A percentile compares a stretch with the other conserved stretches of the same genome.
Evolutionary conservation across 2,113 vertebrate species (phyloP).

Genomic region (Hemiprocne comata): DNA sequence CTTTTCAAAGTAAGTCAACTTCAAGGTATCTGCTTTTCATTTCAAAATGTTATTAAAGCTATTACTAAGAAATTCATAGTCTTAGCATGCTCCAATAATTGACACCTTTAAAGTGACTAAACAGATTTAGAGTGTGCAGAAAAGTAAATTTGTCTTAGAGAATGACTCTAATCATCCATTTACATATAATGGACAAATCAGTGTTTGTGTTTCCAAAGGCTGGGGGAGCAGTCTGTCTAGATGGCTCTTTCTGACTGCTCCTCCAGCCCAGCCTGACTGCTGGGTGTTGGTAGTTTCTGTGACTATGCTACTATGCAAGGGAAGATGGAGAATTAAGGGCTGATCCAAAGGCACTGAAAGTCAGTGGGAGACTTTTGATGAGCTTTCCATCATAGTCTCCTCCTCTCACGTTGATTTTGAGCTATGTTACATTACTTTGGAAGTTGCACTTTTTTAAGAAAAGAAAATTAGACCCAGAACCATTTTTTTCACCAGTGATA

Average conservation of each 20-base stretch:
- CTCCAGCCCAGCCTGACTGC: neutral
- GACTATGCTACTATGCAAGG: neutral
- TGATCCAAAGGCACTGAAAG: conserved; percentile 11
- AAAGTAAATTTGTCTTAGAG: conserved; percentile 97
- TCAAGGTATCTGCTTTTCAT: conserved; percentile 99
- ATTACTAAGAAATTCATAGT: conserved; percentile 95
- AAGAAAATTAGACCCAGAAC: conserved; percentile 60
- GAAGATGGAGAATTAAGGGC: conserved; percentile 6
- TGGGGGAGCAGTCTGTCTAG: neutral
- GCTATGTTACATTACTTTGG: conserved; percentile 25
- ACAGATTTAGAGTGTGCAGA: conserved; percentile 97
- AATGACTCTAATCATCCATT: conserved; percentile 95
- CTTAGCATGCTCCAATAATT: conserved; percentile 94
- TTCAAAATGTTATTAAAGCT: conserved; percentile 99
- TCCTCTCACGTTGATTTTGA: conserved; percentile 11
- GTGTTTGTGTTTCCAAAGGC: conserved; percentile 52
- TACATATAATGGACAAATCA: conserved; percentile 81
- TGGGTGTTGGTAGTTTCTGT: neutral
- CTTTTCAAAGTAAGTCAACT: conserved; percentile 95
- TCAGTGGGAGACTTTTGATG: conserved; percentile 18
- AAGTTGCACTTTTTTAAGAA: neutral
- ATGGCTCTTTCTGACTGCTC: conserved; percentile 2
- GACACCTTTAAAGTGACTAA: conserved; percentile 98
- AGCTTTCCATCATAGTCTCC: neutral
- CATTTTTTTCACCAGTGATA: neutral